A percentile compares a stretch with the other conserved stretches of the same genome.
Evolutionary conservation across 2,888 invertebrate species (phyloP).

Genomic region (Hirtodrosophila alboralis): DNA sequence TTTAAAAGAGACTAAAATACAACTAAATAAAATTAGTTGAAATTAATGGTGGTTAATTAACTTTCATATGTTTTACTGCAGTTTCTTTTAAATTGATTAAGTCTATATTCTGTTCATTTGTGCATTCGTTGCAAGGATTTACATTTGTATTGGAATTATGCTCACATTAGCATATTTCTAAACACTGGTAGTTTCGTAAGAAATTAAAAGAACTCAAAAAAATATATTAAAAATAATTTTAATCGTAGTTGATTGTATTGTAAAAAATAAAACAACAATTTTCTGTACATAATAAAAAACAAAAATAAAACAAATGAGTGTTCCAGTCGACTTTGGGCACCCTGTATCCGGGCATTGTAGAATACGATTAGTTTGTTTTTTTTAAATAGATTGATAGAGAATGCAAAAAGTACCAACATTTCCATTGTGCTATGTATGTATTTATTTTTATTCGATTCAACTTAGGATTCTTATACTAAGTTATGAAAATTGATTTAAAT

Average conservation of each 20-base stretch:
- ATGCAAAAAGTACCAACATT: too few species aligned
- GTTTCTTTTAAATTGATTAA: slow-evolving; percentile 14
- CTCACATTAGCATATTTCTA: slow-evolving; percentile 5
- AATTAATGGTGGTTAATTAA: slow-evolving; percentile 26
- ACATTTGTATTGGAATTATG: slow-evolving; percentile 13
- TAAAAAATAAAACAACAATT: slow-evolving; percentile 27
- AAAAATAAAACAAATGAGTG: slow-evolving; percentile 10
- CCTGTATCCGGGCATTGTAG: too few species aligned
- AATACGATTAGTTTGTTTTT: too few species aligned
- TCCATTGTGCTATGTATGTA: slow-evolving; percentile 3
- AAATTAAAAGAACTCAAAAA: slow-evolving; percentile 22
- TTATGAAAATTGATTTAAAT: slow-evolving; percentile 16
- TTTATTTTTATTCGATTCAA: slow-evolving; percentile 16
- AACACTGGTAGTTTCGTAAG: slow-evolving; percentile 24
- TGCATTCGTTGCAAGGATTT: slow-evolving; percentile 5
- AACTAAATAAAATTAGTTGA: slow-evolving; percentile 25
- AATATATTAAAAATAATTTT: slow-evolving; percentile 27
- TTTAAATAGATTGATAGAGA: too few species aligned
- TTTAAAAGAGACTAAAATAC: slow-evolving; percentile 22
- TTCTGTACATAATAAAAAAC: slow-evolving; percentile 50
- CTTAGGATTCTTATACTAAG: slow-evolving; percentile 14
- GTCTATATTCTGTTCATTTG: slow-evolving; percentile 2
- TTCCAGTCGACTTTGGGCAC: not conserved
- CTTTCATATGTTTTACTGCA: slow-evolving; percentile 1
- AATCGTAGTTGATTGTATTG: slow-evolving; percentile 49